Evolutionary conservation across 2,797 vertebrate species (phyloP).

Genomic region (Myotis myotis): DNA sequence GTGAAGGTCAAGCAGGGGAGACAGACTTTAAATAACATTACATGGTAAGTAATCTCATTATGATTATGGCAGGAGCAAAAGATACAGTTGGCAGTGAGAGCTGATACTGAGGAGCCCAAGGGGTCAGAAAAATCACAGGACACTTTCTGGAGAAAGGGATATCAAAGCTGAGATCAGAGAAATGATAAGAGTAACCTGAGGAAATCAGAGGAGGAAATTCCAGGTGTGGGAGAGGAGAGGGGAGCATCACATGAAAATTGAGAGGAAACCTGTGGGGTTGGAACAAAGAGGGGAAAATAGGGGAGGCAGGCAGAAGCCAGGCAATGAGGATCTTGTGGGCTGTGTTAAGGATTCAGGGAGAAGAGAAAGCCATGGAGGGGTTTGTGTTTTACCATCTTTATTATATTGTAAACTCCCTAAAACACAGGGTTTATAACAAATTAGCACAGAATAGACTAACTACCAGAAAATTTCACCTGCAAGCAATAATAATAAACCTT

Average conservation of each 20-base stretch:
- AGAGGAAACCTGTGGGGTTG: background rate
- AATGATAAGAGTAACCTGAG: background rate
- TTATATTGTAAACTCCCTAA: background rate
- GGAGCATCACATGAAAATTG: background rate
- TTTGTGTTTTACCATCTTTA: background rate
- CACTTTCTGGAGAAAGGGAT: background rate
- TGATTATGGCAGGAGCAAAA: background rate
- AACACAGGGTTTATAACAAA: background rate
- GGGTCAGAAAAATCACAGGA: background rate
- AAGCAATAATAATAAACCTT: background rate
- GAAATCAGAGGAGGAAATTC: background rate
- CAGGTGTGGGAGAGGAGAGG: background rate
- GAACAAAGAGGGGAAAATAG: background rate
- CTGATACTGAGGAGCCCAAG: background rate
- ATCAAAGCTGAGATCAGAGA: background rate
- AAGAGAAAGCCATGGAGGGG: background rate
- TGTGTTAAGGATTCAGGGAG: background rate
- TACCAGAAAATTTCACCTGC: conserved; percentile 34
- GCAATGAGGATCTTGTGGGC: background rate
- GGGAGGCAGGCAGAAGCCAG: background rate
- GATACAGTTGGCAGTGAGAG: background rate
- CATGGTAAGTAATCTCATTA: background rate
- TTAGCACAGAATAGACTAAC: background rate
- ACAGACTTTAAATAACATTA: background rate
- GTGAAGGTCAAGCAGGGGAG: background rate